Base-by-base conservation (phyloP, 2,797 vertebrate genomes). In the Macroramphosus scolopax region DNA sequence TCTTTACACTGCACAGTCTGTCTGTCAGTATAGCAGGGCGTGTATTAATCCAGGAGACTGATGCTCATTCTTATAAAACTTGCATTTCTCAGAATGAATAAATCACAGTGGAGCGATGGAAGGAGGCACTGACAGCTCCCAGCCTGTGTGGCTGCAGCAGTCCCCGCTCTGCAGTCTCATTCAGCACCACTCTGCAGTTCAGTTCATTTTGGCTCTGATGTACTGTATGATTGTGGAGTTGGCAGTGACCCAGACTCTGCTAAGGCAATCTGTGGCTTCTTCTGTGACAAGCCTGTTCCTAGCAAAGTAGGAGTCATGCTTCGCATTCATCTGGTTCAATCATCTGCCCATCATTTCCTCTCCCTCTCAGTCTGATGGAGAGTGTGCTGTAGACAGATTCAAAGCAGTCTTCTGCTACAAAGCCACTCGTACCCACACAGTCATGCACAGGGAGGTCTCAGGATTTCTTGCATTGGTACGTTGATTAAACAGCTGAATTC, bases 151-250 rank as follows among this genome's bases (percentile, higher is more conserved):
- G n/a, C n/a, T n/a, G n/a, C 22, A 24, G 18, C 54, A 17, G 26
- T 25, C 18, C n/a, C 29, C 1, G 25, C 32, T 10, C 22, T 51
- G 51, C 22, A 49, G 41, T 30, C 31, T 46, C 38, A 17, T 34
- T 37, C 26, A 38, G 38, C 29, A 11, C 9, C 52, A 5, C 40
- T 6, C 57, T 33, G 26, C 39, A 42, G 36, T 37, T 39, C 0
- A n/a, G 38, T 48, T 57, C 36, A 28, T 43, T 53, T 51, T 46
- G 34, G 38, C 50, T 59, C 24, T 66, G 61, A 76, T 68, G n/a
- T 51, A 51, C n/a, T 1, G 9, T 64, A 75, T 68, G 33, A 66
- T 33, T 68, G 70, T 16, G 50, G 11, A 13, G 24, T 39, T 49
- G 63, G 56, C 28, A 0, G n/a, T 13, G 30, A 35, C 33, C 14